Conservation (phyloP, 2,888 invertebrate species). For the Meganola albula region DNA sequence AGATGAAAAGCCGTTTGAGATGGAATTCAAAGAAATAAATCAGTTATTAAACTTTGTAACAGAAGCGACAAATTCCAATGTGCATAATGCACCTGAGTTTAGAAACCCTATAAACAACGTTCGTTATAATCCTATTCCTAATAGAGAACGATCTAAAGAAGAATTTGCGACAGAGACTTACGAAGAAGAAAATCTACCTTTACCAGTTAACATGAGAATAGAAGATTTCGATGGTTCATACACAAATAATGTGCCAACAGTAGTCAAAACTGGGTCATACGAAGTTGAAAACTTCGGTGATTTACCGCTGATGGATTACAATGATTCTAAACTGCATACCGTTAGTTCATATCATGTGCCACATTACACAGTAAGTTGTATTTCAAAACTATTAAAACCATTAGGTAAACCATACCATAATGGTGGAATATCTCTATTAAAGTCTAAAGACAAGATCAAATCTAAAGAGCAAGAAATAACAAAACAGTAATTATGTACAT, state of each 20-base stretch:
- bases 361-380: conserved; percentile 70
- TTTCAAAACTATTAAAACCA: too few species aligned
- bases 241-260: conserved; percentile 50
- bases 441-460: too few species aligned
- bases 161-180: conserved; percentile 12
- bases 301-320: conserved; percentile 60
- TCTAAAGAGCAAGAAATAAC: too few species aligned
- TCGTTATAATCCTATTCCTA: neutral
- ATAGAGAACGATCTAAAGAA: conserved; percentile 1
- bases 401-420: too few species aligned
- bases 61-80: conserved; percentile 12
- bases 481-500: too few species aligned
- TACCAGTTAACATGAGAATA: conserved; percentile 51
- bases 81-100: conserved; percentile 13
- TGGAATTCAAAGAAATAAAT: conserved; percentile 12
- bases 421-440: too few species aligned
- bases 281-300: conserved; percentile 56
- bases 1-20: conserved; percentile 7
- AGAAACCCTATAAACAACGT: conserved; percentile 1
- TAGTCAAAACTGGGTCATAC: conserved; percentile 42
- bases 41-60: conserved; percentile 21
- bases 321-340: conserved; percentile 54
- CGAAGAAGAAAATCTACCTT: conserved; percentile 49
- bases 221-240: conserved; percentile 46
- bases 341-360: conserved; percentile 67